Base-by-base conservation (phyloP, 2,888 invertebrate genomes). In the Hoplodrina ambigua region DNA sequence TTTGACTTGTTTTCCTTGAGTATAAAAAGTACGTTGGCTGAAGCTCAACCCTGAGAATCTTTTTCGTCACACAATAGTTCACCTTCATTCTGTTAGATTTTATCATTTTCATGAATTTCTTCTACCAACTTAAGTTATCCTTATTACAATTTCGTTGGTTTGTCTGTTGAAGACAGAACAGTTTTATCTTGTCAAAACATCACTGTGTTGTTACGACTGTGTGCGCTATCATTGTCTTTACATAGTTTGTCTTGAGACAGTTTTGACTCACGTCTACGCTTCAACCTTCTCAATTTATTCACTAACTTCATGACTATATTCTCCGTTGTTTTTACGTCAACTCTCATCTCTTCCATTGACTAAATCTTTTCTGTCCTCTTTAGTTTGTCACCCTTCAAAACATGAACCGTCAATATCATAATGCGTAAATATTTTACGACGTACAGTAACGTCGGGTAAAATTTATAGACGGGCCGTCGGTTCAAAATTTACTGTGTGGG, bases 391-490 rank as follows among this genome's bases (percentile, higher is more conserved):
- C 37, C 70, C 70, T 72, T 65, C 49, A 55, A 50, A 80, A 72
- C 72, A 69, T 74, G 71, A 59, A 63, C 41, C 60, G 68, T 75
- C 80, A 80, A 78, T 81, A 80, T 73, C 70, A 82, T 83, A 69
- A 64, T 84, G 72, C 72, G 70, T 82, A 75, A 81, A 87, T 87
- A 87, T 86, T 89, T 88, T 87, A 89, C 80, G 85, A 83, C 41
- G 65, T 57, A 57, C 74, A 82, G 78, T 78, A 82, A 83, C 84
- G 80, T 78, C 62, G 74, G 74, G 76, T 69, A 76, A 88, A 86
- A 78, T 89, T 89, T 88, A 86, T 85, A 84, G 82, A 68, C 71
- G 75, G 75, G 67, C 70, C 85, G 85, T 87, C 85, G 85, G 81
- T 82, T 83, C 76, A 79, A 80, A 89, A 88, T 88, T 87, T 88